Evolutionary conservation across 2,888 invertebrate species (phyloP).

Genomic region (Epistrophella euchroma): DNA sequence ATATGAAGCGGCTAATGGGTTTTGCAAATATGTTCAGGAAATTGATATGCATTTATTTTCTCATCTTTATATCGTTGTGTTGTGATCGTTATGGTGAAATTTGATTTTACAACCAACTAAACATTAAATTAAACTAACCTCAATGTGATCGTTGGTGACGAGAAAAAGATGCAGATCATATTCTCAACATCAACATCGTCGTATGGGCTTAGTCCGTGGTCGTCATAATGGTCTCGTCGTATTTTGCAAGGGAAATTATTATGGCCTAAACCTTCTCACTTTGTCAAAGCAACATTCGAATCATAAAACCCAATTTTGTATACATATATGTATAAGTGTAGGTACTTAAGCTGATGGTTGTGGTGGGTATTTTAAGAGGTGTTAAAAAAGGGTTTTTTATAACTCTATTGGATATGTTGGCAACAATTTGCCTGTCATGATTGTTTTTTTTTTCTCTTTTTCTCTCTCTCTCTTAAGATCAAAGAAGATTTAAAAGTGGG

Average conservation of each 20-base stretch:
- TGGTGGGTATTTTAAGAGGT: slow-evolving; percentile 27
- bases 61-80: neutral
- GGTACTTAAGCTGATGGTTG: neutral
- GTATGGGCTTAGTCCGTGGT: no score
- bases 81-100: slow-evolving; percentile 37
- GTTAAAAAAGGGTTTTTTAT: slow-evolving; percentile 57
- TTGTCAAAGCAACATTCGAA: slow-evolving; percentile 37
- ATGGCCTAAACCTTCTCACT: neutral
- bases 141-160: neutral
- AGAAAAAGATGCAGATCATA: neutral
- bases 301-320: slow-evolving; percentile 21
- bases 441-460: neutral
- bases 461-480: neutral
- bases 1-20: slow-evolving; percentile 47
- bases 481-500: slow-evolving; percentile 40
- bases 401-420: slow-evolving; percentile 48
- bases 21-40: slow-evolving; percentile 64
- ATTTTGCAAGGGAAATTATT: slow-evolving; percentile 6
- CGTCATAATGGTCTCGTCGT: neutral
- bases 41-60: slow-evolving; percentile 59
- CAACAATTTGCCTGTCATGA: slow-evolving; percentile 43
- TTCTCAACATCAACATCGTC: no score
- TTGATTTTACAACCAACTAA: slow-evolving; percentile 18
- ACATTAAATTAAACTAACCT: slow-evolving; percentile 24
- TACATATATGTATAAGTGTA: neutral